These are phyloP conservation scores for Reticulitermes speratus DNA, from an alignment of 1,140 invertebrate species.

Conservation along the genomic window DNA sequence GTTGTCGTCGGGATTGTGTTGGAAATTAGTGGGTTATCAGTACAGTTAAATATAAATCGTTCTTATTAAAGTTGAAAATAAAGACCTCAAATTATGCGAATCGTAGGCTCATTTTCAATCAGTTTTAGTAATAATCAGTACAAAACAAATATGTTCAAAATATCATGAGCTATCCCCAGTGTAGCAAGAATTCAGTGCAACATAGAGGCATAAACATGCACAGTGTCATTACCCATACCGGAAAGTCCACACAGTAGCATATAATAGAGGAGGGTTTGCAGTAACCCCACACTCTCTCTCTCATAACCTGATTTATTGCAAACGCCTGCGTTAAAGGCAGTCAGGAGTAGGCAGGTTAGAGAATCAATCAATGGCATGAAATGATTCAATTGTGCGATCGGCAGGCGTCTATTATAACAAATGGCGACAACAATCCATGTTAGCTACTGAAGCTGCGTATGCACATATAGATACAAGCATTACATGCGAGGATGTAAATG, in stretches of 20 bases:
- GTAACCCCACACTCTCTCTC: background rate
- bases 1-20: no score
- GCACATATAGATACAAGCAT: background rate
- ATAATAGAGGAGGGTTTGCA: background rate
- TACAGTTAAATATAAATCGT: no score
- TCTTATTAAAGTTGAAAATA: no score
- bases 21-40: no score
- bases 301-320: constrained; percentile 21
- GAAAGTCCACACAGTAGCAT: constrained; percentile 5
- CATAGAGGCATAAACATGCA: background rate
- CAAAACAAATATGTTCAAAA: background rate
- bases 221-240: background rate
- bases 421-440: constrained; percentile 13
- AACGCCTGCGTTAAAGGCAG: background rate
- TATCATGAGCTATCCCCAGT: background rate
- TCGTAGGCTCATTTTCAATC: no score
- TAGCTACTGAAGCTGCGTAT: background rate
- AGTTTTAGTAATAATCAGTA: background rate
- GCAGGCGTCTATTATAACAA: constrained; percentile 23
- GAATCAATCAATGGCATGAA: constrained; percentile 29
- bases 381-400: constrained; percentile 29
- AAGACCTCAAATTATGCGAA: no score
- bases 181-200: background rate
- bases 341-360: background rate
- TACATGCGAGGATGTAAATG: background rate